These are phyloP conservation scores for Pedicia rivosa DNA, from an alignment of 2,888 invertebrate genomes.

Conservation along the genomic window DNA sequence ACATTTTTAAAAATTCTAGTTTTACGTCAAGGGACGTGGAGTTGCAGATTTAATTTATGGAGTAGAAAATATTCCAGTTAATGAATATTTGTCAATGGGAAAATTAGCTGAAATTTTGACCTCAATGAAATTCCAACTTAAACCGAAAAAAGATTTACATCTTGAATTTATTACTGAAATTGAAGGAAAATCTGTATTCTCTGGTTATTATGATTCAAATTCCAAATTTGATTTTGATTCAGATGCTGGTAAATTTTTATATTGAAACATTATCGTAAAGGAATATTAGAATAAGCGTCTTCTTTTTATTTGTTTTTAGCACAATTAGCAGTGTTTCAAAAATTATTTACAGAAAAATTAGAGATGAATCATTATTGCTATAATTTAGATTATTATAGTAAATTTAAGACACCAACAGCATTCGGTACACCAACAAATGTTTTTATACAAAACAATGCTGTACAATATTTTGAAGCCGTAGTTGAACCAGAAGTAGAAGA, in stretches of 20 bases:
- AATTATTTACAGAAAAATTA: no score
- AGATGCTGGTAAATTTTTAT: conserved; percentile 37
- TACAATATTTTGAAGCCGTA: conserved; percentile 53
- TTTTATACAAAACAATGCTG: conserved; percentile 30
- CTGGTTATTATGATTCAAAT: conserved; percentile 47
- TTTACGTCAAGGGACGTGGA: conserved; percentile 39
- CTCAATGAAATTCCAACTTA: conserved; percentile 29
- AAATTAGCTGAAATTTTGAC: conserved; percentile 33
- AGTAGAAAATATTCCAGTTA: conserved; percentile 21
- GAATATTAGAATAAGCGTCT: conserved; percentile 39
- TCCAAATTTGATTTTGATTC: conserved; percentile 42
- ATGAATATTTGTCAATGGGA: conserved; percentile 27
- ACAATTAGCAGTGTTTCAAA: conserved; percentile 37
- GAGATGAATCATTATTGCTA: no score
- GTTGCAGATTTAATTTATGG: conserved; percentile 32
- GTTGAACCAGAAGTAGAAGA: conserved; percentile 41
- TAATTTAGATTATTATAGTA: no score
- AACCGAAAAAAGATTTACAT: conserved; percentile 39
- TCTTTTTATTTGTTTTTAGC: conserved; percentile 43
- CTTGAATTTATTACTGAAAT: conserved; percentile 48
- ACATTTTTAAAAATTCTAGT: conserved; percentile 25
- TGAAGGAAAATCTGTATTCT: conserved; percentile 48
- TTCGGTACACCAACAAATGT: conserved; percentile 39
- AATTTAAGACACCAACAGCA: conserved; percentile 37
- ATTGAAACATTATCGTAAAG: conserved; percentile 39